Conservation (phyloP, 1,140 invertebrate genomes). For the Pogonus chalceus region DNA sequence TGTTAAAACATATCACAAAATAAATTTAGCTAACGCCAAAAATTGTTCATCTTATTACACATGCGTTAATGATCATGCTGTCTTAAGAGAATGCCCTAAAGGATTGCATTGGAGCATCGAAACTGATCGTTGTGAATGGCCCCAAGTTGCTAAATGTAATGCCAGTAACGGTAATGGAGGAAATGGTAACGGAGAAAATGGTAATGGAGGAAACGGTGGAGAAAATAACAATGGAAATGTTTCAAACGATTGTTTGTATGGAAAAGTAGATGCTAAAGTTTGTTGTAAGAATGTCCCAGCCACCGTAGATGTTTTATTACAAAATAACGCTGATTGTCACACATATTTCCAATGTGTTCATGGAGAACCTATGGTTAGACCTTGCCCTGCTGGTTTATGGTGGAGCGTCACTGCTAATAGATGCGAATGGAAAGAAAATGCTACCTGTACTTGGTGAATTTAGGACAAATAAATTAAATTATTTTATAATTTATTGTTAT, state of each 20-base stretch:
- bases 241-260: not conserved
- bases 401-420: not conserved
- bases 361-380: not conserved
- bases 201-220: not conserved
- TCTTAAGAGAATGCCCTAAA: constrained; percentile 27
- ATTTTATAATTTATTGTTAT: too few species aligned
- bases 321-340: not conserved
- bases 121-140: constrained; percentile 26
- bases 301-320: not conserved
- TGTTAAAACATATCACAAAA: constrained; percentile 22
- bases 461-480: not conserved
- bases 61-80: constrained; percentile 24
- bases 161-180: not conserved
- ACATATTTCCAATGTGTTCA: not conserved
- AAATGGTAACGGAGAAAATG: not conserved
- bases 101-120: constrained; percentile 28
- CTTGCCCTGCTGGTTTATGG: not conserved
- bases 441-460: not conserved
- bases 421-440: not conserved
- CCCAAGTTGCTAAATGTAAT: constrained; percentile 24
- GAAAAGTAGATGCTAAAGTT: not conserved
- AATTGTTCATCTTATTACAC: constrained; percentile 28
- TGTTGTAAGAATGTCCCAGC: not conserved
- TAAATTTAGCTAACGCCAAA: constrained; percentile 21
- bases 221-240: not conserved